Evolutionary conservation across 92 coral and sea anemone genomes (phyloP).

Genomic region (Phenganax subtilis): DNA sequence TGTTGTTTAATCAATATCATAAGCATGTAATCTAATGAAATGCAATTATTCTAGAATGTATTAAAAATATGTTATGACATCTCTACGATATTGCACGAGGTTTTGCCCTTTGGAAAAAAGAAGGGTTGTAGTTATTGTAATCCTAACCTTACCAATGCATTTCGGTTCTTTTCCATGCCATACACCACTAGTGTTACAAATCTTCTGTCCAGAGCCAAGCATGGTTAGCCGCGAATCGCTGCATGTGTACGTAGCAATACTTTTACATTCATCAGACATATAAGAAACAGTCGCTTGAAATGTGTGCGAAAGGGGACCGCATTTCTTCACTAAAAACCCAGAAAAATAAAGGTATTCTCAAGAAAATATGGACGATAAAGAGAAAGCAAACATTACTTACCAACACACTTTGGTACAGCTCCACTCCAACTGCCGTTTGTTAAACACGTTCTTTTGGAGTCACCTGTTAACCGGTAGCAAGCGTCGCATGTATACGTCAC

Average conservation of each 20-base stretch:
- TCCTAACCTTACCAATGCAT: too few relatives aligned
- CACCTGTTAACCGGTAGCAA: background rate
- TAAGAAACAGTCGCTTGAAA: background rate
- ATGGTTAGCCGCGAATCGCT: background rate
- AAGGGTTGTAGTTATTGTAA: too few relatives aligned
- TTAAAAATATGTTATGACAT: too few relatives aligned
- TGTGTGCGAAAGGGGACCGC: background rate
- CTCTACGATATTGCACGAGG: too few relatives aligned
- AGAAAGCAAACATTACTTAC: constrained; percentile 9
- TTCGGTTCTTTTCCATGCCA: too few relatives aligned
- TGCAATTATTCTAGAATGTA: too few relatives aligned
- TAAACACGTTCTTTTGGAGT: constrained; percentile 14
- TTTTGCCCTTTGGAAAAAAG: too few relatives aligned
- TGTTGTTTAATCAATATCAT: too few relatives aligned
- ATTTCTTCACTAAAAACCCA: constrained; percentile 42
- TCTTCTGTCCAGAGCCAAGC: constrained; percentile 25
- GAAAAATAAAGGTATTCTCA: background rate
- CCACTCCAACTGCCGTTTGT: constrained; percentile 21
- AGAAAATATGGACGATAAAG: background rate
- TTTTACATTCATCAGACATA: background rate
- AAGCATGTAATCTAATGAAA: too few relatives aligned
- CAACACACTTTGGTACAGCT: constrained; percentile 10
- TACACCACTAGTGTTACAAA: constrained; percentile 1
- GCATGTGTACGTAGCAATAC: constrained; percentile 7
- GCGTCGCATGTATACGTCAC: constrained; percentile 3